Evolutionary conservation across 2,888 invertebrate species (phyloP).

Genomic region (Chirona hameri): DNA sequence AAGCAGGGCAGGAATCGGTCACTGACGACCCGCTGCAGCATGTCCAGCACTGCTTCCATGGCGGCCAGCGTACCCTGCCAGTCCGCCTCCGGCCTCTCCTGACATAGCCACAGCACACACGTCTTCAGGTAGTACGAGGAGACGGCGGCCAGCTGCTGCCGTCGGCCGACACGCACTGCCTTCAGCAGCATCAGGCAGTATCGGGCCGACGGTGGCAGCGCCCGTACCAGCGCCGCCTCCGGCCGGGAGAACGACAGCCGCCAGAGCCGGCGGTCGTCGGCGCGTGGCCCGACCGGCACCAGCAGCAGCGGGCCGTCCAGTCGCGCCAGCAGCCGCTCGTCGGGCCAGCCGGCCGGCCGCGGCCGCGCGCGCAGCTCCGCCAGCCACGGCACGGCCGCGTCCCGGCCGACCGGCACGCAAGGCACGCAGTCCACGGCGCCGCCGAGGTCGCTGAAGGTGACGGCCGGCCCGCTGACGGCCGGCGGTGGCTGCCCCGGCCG

Average conservation of each 20-base stretch:
- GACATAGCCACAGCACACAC: not conserved
- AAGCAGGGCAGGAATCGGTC: not conserved
- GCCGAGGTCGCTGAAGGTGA: not conserved
- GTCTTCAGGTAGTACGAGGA: not conserved
- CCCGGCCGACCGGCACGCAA: not conserved
- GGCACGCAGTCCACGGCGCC: not conserved
- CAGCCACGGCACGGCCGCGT: not conserved
- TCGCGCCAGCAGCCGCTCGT: not conserved
- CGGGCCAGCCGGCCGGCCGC: slow-evolving; percentile 3
- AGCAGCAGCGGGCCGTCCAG: not conserved
- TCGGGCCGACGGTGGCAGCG: not conserved
- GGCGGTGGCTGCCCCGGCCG: not conserved
- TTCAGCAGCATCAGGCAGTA: not conserved
- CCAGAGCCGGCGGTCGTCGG: not conserved
- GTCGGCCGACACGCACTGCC: not conserved
- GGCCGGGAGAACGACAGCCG: not conserved
- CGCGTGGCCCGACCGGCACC: not conserved
- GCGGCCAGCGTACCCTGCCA: not conserved
- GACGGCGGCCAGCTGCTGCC: not conserved
- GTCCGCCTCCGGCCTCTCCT: not conserved
- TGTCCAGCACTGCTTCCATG: not conserved
- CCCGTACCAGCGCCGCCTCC: not conserved
- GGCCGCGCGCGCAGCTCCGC: not conserved
- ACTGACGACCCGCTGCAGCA: not conserved
- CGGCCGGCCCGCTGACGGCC: not conserved